Evolutionary conservation across 2,113 vertebrate genomes (phyloP).

Genomic region (Chloropsis cyanopogon): DNA sequence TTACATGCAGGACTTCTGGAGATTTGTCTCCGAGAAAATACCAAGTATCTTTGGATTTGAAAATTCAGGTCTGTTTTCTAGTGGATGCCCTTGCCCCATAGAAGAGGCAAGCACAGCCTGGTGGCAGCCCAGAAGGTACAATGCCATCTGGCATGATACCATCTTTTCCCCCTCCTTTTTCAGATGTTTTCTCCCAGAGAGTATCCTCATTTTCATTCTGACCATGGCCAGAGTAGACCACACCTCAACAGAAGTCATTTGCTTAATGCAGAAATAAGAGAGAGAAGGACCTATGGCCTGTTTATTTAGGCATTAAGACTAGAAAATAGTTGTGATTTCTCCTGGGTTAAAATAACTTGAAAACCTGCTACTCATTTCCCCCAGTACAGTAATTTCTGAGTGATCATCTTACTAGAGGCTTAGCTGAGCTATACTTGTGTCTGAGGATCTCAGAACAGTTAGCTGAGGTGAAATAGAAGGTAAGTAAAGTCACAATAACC

Average conservation of each 20-base stretch:
- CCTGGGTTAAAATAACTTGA: background rate
- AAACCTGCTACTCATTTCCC: background rate
- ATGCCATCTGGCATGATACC: background rate
- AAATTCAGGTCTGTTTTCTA: background rate
- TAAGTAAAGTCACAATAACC: background rate
- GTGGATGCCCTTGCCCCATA: background rate
- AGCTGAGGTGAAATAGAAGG: background rate
- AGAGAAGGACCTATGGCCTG: background rate
- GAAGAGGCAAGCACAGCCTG: background rate
- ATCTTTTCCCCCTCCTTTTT: background rate
- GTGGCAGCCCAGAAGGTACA: background rate
- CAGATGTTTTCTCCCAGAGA: background rate
- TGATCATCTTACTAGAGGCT: background rate
- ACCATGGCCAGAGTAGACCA: background rate
- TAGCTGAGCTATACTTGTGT: background rate
- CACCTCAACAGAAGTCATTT: background rate
- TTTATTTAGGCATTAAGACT: background rate
- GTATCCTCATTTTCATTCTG: background rate
- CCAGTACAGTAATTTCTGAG: background rate
- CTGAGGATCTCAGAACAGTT: background rate
- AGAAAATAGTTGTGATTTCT: background rate
- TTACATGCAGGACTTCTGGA: background rate
- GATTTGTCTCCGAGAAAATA: background rate
- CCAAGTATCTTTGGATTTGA: background rate
- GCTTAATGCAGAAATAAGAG: background rate